Evolutionary conservation across 2,797 vertebrate species (phyloP), one percentile per base, ranked within the genome.

Genomic region (Coregonus ussuriensis): DNA sequence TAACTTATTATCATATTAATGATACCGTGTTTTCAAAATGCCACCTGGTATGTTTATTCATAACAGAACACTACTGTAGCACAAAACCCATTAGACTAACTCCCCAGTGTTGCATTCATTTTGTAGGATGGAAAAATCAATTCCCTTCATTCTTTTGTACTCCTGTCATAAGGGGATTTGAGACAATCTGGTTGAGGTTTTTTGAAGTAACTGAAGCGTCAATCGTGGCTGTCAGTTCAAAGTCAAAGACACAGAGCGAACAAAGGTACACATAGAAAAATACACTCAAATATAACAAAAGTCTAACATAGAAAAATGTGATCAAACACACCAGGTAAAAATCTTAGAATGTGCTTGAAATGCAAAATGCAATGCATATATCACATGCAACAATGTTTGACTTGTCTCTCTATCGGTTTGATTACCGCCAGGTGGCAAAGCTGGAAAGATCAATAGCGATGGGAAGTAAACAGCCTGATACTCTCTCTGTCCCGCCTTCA

Each of bases 1-100:
- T 65, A 9, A 52, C 13, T 83, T 78, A 85, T 81, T 35, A 35
- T 56, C 52, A 31, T 56, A 21, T 35, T 54, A 72, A 72, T 54
- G 51, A 72, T 13, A 6, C 15, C 16, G 14, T 53, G 71, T 56
- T 72, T 72, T n/a, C 51, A 29, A 31, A 56, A 56, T 54, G 29
- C 29, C 71, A 35, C 70, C 51, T 53, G 14, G 25, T 54, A 53
- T 54, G 25, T 53, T 53, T 71, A 18, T 25, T n/a, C 18, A 47
- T 41, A 47, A 51, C 18, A 6, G 54, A n/a, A 67, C 29, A 35
- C 15, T 18, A 31, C 31, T 25, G 21, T 1, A 21, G 37, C 69
- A 52, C 15, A 31, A 67, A 5, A 1, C 31, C 6, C 37, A 67
- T 37, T 4, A 15, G 4, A 11, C n/a, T 9, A 62, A 16, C 1